These are phyloP conservation scores for Mandrillus leucophaeus DNA, from an alignment of 2,113 vertebrate species.

Conservation along the genomic window DNA sequence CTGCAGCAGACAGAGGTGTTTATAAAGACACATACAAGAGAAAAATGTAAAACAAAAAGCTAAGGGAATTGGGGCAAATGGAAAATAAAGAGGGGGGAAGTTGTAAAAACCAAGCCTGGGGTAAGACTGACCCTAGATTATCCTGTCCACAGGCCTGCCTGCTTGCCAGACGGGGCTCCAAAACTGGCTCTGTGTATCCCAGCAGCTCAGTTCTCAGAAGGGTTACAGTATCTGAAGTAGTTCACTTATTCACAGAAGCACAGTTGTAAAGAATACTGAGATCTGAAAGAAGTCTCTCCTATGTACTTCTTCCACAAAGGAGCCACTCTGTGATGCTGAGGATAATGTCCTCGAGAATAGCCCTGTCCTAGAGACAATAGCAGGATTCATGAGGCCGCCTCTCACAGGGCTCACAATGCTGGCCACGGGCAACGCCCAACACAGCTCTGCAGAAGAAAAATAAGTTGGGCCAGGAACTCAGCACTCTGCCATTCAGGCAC, in stretches of 20 bases:
- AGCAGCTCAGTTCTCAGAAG: background rate
- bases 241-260: background rate
- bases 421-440: background rate
- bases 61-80: background rate
- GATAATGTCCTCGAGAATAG: background rate
- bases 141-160: background rate
- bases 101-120: background rate
- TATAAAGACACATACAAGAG: background rate
- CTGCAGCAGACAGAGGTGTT: background rate
- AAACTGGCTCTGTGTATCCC: background rate
- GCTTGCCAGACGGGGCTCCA: background rate
- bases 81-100: background rate
- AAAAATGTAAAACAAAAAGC: background rate
- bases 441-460: constrained; percentile 9
- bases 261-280: background rate
- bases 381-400: background rate
- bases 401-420: background rate
- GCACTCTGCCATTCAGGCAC: background rate
- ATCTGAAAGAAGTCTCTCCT: background rate
- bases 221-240: background rate
- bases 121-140: no score
- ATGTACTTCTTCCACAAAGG: background rate
- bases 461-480: background rate
- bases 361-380: background rate
- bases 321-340: background rate